Evolutionary conservation across 92 coral and sea anemone genomes (phyloP).

Genomic region (Actinostola sp.): DNA sequence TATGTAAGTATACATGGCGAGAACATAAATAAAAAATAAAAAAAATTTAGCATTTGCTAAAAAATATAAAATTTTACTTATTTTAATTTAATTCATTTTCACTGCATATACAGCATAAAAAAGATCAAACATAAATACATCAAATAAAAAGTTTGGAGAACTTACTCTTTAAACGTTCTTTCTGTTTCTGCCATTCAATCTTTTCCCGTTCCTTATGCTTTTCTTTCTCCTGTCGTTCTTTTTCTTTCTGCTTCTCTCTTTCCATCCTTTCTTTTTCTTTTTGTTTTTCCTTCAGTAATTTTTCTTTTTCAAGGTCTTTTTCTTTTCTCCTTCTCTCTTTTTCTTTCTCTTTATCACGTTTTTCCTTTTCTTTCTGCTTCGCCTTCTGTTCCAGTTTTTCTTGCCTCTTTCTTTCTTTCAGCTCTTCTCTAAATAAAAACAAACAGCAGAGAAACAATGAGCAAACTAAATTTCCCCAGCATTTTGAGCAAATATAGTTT

Average conservation of each 20-base stretch:
- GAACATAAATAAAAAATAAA: too few species aligned
- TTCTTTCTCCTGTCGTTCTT: constrained; percentile 50
- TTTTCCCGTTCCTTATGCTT: constrained; percentile 55
- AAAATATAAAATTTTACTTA: too few species aligned
- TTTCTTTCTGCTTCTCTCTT: constrained; percentile 43
- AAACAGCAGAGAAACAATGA: not conserved
- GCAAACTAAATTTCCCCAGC: too few species aligned
- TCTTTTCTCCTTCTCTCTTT: constrained; percentile 47
- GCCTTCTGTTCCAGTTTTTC: constrained; percentile 85
- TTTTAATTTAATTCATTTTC: too few species aligned
- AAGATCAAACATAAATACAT: not conserved
- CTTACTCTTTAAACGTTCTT: constrained; percentile 39
- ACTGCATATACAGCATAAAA: too few species aligned
- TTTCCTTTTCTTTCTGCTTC: constrained; percentile 47
- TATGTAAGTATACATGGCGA: too few species aligned
- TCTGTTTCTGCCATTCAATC: constrained; percentile 44
- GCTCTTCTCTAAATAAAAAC: constrained; percentile 53
- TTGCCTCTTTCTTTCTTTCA: constrained; percentile 81
- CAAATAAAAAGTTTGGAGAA: not conserved
- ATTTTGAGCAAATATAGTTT: too few species aligned
- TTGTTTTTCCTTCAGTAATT: constrained; percentile 41
- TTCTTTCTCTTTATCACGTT: constrained; percentile 65
- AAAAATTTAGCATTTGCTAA: too few species aligned
- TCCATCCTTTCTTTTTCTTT: constrained; percentile 47
- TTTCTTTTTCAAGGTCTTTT: constrained; percentile 33